Base-by-base conservation (phyloP, 2,113 vertebrate species). In the Archilochus colubris region DNA sequence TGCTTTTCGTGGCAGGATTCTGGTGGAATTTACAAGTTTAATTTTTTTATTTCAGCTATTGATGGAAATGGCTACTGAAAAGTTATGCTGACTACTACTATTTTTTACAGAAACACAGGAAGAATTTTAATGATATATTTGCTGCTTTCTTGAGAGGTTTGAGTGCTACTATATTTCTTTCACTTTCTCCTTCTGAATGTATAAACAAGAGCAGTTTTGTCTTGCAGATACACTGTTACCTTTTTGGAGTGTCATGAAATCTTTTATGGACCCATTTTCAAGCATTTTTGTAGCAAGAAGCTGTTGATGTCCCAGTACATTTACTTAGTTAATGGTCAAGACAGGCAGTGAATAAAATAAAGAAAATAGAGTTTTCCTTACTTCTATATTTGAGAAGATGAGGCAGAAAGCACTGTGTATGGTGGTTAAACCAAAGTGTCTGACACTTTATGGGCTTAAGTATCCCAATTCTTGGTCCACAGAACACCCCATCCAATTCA, bases 401-500 rank as follows among this genome's bases (percentile, higher is more conserved):
- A 59, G 10, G 14, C 33, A 70, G 55, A 57, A 76, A 77, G 30
- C 46, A 38, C 7, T 0, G 0, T 12, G 3, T 48, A 8, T 14
- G 31, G 27, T 30, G 13, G 21, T 46, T 61, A 74, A 68, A 10
- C 31, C 63, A 68, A 69, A 93, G 51, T 77, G 3, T 28, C 48
- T n/a, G 30, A 7, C 40, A n/a, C 23, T 85, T 7, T 18, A 27
- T 28, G 23, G 28, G 48, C 36, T 79, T 24, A 76, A 64, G 10
- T 24, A 28, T 74, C 59, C 40, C n/a, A 36, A 53, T 53, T 76
- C 15, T 57, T 79, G 9, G 18, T 64, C 21, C 10, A 3, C 2
- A 50, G 27, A 82, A 48, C 10, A 13, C 5, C 20, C 6, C 17
- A 31, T 53, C 12, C 16, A 55, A 27, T 31, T 22, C 3, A 61